These are phyloP conservation scores for Clistopyga incitator DNA, from an alignment of 2,888 invertebrate species.

Conservation along the genomic window DNA sequence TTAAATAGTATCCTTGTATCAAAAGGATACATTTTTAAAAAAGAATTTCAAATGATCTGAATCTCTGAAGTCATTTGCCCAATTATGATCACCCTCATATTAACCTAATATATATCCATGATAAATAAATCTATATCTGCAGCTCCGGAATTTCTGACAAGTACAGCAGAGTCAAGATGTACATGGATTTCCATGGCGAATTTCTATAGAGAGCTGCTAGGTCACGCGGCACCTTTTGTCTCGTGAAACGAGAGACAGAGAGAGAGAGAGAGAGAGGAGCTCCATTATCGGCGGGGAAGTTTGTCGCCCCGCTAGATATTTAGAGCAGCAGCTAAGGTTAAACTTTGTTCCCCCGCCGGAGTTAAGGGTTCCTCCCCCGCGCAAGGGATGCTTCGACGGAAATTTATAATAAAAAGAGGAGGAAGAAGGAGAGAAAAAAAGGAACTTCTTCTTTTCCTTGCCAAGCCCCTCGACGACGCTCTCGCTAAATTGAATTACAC, in stretches of 20 bases:
- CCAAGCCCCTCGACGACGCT: conserved; percentile 14
- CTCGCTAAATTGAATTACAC: conserved; percentile 55
- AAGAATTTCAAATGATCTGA: too few relatives aligned
- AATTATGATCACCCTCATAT: too few relatives aligned
- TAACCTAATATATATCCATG: too few relatives aligned
- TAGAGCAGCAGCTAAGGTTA: conserved; percentile 66
- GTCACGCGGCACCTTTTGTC: conserved; percentile 60
- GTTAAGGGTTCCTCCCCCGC: conserved; percentile 34
- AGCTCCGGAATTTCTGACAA: background rate
- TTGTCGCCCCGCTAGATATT: conserved; percentile 68
- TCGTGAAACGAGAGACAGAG: conserved; percentile 54
- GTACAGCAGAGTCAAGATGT: background rate
- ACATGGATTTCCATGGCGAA: conserved; percentile 16
- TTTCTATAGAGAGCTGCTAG: conserved; percentile 37
- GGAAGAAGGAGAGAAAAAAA: too few relatives aligned
- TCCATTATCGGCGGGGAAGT: conserved; percentile 69
- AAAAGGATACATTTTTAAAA: too few relatives aligned
- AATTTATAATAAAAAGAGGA: conserved; percentile 34
- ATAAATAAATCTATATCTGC: background rate
- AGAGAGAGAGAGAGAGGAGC: too few relatives aligned
- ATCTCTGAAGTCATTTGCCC: too few relatives aligned
- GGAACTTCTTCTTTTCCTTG: conserved; percentile 20
- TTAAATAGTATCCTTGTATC: too few relatives aligned
- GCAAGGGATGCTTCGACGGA: conserved; percentile 45
- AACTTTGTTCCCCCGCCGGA: conserved; percentile 42